Conservation (phyloP, 2,113 vertebrate species). For the Macquaria australasica region DNA sequence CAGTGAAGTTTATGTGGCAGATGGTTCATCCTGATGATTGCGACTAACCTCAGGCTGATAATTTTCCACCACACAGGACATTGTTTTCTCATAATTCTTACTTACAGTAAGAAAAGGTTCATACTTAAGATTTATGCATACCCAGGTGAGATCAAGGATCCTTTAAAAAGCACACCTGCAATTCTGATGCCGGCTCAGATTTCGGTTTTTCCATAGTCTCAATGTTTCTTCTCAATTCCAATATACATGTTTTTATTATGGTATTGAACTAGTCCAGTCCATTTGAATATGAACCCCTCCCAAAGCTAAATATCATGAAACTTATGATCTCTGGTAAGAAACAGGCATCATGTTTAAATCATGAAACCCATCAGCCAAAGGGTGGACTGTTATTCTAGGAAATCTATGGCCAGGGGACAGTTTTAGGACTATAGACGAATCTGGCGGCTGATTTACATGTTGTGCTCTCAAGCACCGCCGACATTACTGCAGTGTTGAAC, state of each 20-base stretch:
- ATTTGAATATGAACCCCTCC: neutral
- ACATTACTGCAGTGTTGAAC: neutral
- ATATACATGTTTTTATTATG: neutral
- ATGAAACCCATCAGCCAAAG: neutral
- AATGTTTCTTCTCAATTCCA: neutral
- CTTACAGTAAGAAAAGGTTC: neutral
- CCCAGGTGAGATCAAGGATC: neutral
- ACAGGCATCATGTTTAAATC: no score
- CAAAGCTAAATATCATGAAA: neutral
- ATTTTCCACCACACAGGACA: neutral
- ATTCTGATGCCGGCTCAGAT: neutral
- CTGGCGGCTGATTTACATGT: no score
- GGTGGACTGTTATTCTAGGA: neutral
- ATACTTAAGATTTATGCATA: neutral
- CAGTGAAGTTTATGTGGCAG: slow-evolving; percentile 32
- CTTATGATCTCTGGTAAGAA: neutral
- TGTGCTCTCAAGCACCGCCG: neutral
- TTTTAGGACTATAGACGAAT: neutral
- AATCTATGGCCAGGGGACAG: neutral
- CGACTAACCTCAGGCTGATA: neutral
- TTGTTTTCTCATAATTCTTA: neutral
- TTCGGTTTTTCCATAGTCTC: neutral
- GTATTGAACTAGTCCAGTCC: neutral
- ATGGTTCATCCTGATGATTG: slow-evolving; percentile 30
- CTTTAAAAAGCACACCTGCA: neutral